These are phyloP conservation scores for Malthinus seriepunctatus DNA, from an alignment of 2,888 invertebrate species.

Conservation along the genomic window DNA sequence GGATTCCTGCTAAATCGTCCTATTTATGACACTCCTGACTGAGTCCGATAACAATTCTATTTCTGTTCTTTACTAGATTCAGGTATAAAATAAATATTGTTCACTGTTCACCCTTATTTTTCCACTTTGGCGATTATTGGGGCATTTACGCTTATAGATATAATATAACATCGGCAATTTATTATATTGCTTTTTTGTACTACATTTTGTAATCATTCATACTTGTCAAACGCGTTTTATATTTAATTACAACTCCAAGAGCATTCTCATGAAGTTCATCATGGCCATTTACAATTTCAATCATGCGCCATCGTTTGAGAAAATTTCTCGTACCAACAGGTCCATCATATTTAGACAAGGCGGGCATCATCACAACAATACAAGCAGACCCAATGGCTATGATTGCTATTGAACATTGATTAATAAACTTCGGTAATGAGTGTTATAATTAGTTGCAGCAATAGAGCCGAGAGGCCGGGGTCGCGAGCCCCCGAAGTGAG, in stretches of 20 bases:
- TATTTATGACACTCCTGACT: constrained; percentile 38
- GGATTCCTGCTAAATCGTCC: constrained; percentile 37
- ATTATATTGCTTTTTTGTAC: constrained; percentile 3
- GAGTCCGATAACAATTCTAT: constrained; percentile 49
- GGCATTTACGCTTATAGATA: constrained; percentile 4
- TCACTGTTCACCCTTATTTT: constrained; percentile 5
- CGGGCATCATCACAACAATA: constrained; percentile 40
- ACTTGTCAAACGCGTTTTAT: constrained; percentile 18
- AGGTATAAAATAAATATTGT: constrained; percentile 33
- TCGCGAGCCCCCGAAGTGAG: constrained; percentile 40
- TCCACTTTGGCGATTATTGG: constrained; percentile 7
- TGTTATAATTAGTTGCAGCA: constrained; percentile 54
- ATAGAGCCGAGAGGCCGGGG: constrained; percentile 38
- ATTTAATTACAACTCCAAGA: constrained; percentile 13
- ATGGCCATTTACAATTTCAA: constrained; percentile 25
- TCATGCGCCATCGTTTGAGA: constrained; percentile 24
- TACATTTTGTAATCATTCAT: constrained; percentile 17
- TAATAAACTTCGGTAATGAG: constrained; percentile 57
- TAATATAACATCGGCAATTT: constrained; percentile 1
- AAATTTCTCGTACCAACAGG: constrained; percentile 15
- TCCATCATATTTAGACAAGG: constrained; percentile 28
- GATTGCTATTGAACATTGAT: constrained; percentile 54
- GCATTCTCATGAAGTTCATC: constrained; percentile 18
- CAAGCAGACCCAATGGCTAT: constrained; percentile 41
- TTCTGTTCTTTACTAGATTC: constrained; percentile 30